phyloP scores from a whole-genome alignment of 2,888 invertebrate species.

The Nomada lathburiana region DNA sequence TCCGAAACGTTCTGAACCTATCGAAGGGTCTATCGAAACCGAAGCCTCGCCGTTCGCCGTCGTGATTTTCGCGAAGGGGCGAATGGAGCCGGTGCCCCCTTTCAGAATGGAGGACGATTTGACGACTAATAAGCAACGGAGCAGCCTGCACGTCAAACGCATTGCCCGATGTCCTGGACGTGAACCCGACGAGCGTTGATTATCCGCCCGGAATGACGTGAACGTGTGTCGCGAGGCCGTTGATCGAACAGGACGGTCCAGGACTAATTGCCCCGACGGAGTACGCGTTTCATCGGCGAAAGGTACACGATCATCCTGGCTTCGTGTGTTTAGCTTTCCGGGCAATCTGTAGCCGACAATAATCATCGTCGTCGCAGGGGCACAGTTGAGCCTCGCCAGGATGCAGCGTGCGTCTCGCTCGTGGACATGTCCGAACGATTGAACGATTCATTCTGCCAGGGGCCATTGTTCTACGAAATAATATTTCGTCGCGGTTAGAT shows the following conservation, averaged over 20 bases:
- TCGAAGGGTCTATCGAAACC: too few relatives aligned
- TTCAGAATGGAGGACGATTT: too few relatives aligned
- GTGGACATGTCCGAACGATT: background rate
- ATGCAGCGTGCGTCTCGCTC: conserved; percentile 13
- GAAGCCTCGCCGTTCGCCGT: too few relatives aligned
- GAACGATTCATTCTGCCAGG: too few relatives aligned
- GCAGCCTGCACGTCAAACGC: conserved; percentile 30
- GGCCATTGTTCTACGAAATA: too few relatives aligned
- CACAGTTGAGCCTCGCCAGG: conserved; percentile 5
- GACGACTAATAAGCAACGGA: background rate
- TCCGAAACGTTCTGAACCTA: too few relatives aligned
- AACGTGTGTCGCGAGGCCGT: conserved; percentile 39
- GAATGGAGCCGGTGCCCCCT: too few relatives aligned
- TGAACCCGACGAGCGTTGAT: conserved; percentile 48
- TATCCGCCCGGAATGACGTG: conserved; percentile 50
- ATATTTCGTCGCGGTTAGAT: too few relatives aligned
- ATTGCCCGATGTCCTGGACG: conserved; percentile 31
- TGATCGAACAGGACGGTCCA: conserved; percentile 45
- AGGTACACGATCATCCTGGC: conserved; percentile 28
- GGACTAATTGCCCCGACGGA: conserved; percentile 55
- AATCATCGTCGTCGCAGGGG: conserved; percentile 28
- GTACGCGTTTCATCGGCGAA: conserved; percentile 46
- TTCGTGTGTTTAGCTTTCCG: conserved; percentile 39
- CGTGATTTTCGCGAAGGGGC: too few relatives aligned
- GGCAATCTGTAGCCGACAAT: conserved; percentile 38